These are phyloP conservation scores for Caenorhabditis panamensis DNA, from an alignment of 2,888 invertebrate species.

Conservation along the genomic window DNA sequence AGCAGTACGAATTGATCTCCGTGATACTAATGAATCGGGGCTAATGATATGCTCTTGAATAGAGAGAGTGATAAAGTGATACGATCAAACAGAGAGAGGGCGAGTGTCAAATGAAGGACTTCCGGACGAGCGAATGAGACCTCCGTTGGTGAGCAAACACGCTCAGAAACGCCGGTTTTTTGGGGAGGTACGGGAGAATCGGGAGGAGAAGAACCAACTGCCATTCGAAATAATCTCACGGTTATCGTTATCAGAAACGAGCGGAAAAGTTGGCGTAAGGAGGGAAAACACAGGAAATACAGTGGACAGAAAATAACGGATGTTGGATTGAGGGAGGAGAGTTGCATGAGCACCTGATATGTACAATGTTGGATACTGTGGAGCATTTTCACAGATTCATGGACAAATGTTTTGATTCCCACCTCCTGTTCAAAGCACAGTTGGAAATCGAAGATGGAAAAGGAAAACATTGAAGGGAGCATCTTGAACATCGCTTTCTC, in stretches of 20 bases:
- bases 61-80: conserved; percentile 37
- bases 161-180: conserved; percentile 47
- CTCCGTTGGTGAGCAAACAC: conserved; percentile 43
- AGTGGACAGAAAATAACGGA: too few relatives aligned
- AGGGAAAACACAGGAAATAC: background rate
- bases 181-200: conserved; percentile 12
- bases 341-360: too few relatives aligned
- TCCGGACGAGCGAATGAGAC: conserved; percentile 43
- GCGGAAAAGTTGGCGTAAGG: background rate
- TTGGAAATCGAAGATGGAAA: conserved; percentile 29
- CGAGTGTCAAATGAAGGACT: conserved; percentile 58
- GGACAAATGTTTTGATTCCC: conserved; percentile 43
- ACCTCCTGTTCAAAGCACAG: conserved; percentile 36
- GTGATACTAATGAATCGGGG: background rate
- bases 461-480: conserved; percentile 12
- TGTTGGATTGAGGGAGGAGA: too few relatives aligned
- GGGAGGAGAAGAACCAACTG: conserved; percentile 40
- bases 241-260: conserved; percentile 18
- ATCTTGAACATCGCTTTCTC: conserved; percentile 8
- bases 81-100: conserved; percentile 51
- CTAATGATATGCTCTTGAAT: conserved; percentile 1
- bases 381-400: too few relatives aligned
- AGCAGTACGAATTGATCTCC: background rate
- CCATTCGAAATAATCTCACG: conserved; percentile 33
- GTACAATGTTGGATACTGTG: too few relatives aligned